Percentiles rank a stretch among this genome's conserved stretches.
phyloP scores from a whole-genome alignment of 2,888 invertebrate genomes.

The Ennomos fuscantarius region DNA sequence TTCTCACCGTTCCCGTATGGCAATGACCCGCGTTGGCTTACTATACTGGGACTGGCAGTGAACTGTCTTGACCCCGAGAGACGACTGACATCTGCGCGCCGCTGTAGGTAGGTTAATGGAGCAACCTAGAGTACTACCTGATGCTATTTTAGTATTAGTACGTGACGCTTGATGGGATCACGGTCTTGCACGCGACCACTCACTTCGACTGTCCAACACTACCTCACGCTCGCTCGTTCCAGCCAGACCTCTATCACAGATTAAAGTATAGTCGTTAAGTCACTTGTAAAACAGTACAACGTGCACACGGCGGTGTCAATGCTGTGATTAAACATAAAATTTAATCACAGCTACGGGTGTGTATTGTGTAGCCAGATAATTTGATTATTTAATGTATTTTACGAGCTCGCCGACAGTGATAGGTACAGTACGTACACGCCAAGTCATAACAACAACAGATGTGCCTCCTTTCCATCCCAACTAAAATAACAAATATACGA shows the following conservation, averaged over 20 bases:
- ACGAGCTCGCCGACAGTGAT: constrained; percentile 5
- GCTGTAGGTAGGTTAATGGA: constrained; percentile 57
- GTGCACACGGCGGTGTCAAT: constrained; percentile 10
- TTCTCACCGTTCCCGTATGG: constrained; percentile 55
- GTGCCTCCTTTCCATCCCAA: neutral
- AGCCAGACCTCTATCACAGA: constrained; percentile 21
- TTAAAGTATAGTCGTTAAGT: constrained; percentile 15
- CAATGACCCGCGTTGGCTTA: constrained; percentile 59
- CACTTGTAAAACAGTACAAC: constrained; percentile 4
- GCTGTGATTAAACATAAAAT: constrained; percentile 6
- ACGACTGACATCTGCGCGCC: constrained; percentile 35
- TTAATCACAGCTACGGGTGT: constrained; percentile 3
- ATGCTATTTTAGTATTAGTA: constrained; percentile 19
- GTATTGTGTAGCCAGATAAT: constrained; percentile 2
- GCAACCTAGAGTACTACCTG: constrained; percentile 45
- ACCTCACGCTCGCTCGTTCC: constrained; percentile 50
- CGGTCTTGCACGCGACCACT: constrained; percentile 60
- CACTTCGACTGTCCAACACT: constrained; percentile 51
- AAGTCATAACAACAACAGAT: constrained; percentile 13
- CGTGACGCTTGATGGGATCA: constrained; percentile 8
- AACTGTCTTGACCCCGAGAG: constrained; percentile 63
- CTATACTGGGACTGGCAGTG: constrained; percentile 55
- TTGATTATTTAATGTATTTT: constrained; percentile 4
- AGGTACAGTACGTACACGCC: neutral
- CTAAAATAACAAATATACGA: too few species aligned